These are phyloP conservation scores for Ia io DNA, from an alignment of 2,113 vertebrate species.

Conservation along the genomic window DNA sequence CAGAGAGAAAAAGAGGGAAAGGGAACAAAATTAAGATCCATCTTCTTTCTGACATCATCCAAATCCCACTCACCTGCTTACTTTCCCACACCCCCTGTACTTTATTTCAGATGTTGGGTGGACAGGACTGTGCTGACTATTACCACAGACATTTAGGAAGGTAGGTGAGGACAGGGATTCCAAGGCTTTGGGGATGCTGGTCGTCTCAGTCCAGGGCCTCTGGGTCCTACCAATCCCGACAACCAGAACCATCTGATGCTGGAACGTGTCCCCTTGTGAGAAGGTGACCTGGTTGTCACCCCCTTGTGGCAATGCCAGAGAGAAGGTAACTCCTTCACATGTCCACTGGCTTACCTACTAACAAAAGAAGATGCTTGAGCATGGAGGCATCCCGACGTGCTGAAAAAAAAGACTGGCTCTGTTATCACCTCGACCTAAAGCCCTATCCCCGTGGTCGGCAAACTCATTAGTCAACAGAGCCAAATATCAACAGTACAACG, in stretches of 20 bases:
- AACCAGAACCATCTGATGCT: neutral
- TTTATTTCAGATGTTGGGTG: conserved; percentile 19
- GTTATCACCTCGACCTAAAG: neutral
- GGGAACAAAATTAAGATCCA: conserved; percentile 82
- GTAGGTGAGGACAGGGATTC: neutral
- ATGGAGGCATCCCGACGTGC: neutral
- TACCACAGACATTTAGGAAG: neutral
- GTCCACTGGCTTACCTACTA: neutral
- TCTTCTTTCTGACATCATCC: conserved; percentile 69
- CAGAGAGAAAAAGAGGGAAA: conserved; percentile 46
- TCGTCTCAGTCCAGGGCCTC: neutral
- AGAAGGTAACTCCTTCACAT: neutral
- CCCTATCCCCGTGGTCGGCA: neutral
- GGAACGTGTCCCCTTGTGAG: neutral
- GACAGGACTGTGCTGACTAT: neutral
- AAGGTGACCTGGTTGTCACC: neutral
- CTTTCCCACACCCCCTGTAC: neutral
- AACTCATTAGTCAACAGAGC: too few species aligned
- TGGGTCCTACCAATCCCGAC: neutral
- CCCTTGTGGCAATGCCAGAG: neutral
- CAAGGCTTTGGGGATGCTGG: neutral
- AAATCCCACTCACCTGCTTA: conserved; percentile 29
- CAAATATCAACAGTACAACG: too few species aligned
- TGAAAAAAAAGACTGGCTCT: neutral
- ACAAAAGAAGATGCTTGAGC: neutral